Conservation (phyloP, 2,888 invertebrate genomes). For the Cetonia aurata region DNA sequence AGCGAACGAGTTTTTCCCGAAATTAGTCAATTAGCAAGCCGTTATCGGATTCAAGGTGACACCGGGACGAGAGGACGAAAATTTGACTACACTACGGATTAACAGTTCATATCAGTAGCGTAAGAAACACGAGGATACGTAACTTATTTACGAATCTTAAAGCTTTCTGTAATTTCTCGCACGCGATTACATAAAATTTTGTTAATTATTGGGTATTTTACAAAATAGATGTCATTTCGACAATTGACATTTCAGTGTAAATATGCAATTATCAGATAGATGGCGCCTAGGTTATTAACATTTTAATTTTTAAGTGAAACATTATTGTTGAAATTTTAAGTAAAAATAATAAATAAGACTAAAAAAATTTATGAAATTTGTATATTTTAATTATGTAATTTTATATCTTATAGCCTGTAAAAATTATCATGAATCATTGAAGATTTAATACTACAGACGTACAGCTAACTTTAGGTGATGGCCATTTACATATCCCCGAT, state of each 20-base stretch:
- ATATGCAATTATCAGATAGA: background rate
- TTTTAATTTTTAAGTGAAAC: background rate
- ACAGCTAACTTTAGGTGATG: too few species aligned
- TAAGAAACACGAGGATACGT: conserved; percentile 8
- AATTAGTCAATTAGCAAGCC: conserved; percentile 35
- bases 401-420: background rate
- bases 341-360: background rate
- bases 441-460: too few species aligned
- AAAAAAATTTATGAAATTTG: background rate
- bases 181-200: conserved; percentile 21
- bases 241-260: background rate
- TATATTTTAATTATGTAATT: background rate
- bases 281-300: background rate
- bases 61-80: conserved; percentile 45
- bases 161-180: background rate
- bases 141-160: background rate
- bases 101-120: background rate
- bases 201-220: background rate
- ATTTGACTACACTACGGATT: conserved; percentile 26
- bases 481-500: too few species aligned
- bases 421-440: too few species aligned
- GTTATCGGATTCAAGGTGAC: conserved; percentile 48
- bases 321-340: background rate
- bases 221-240: conserved; percentile 14
- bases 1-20: background rate